phyloP scores from a whole-genome alignment of 2,888 invertebrate species.

The Norana najaformis region DNA sequence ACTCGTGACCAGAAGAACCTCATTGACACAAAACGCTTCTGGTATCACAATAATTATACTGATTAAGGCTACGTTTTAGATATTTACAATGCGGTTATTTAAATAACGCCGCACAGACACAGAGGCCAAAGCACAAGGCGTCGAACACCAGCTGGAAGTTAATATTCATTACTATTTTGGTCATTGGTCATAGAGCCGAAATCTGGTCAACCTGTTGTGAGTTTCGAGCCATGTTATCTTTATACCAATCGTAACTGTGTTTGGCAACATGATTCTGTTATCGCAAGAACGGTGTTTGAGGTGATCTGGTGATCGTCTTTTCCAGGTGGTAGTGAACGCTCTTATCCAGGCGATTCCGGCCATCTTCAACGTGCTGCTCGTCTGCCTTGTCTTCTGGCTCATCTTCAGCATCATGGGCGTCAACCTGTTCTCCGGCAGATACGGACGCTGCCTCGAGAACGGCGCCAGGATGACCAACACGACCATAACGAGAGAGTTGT shows the following conservation, averaged over 20 bases:
- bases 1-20: background rate
- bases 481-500: slow-evolving; percentile 82
- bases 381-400: slow-evolving; percentile 99
- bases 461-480: slow-evolving; percentile 65
- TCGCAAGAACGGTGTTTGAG: background rate
- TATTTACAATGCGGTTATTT: background rate
- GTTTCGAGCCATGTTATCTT: no score
- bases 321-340: slow-evolving; percentile 83
- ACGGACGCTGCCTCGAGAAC: slow-evolving; percentile 51
- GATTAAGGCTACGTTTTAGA: background rate
- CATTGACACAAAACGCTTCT: background rate
- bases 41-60: background rate
- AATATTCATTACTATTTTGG: background rate
- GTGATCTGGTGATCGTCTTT: background rate
- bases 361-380: slow-evolving; percentile 98
- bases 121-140: background rate
- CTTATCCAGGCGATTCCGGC: slow-evolving; percentile 98
- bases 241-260: no score
- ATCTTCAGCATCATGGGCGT: slow-evolving; percentile 99
- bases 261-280: background rate
- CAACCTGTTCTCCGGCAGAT: slow-evolving; percentile 80
- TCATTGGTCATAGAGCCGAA: background rate
- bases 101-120: background rate
- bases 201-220: background rate
- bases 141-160: background rate